Evolutionary conservation across 2,797 vertebrate genomes (phyloP), one percentile per base, ranked within the genome.

Genomic region (Huso huso): DNA sequence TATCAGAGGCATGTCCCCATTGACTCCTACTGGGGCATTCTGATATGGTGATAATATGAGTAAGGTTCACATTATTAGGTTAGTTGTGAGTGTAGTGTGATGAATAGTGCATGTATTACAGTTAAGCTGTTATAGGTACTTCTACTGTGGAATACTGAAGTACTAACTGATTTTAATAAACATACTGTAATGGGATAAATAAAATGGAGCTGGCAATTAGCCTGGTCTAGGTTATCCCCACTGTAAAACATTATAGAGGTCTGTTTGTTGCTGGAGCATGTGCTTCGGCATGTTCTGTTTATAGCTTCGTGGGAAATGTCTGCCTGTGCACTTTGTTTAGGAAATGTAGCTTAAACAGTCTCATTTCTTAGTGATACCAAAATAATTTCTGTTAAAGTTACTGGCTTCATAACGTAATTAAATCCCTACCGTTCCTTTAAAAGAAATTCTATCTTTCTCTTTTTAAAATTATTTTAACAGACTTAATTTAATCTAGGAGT

Each of bases 291-390:
- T n/a, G 1, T 55, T 51, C 64, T 65, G 50, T 65, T 65, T 65
- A 53, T 65, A 65, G 52, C 64, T 65, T 10, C 51, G 55, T 65
- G 64, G 11, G 64, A 65, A 55, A 65, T 48, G 7, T 10, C 23
- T 11, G 6, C 18, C 12, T 11, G 15, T 52, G 7, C 6, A 23
- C 51, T 12, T 53, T 18, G 10, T 7, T n/a, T 66, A 48, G 12
- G 12, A 52, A 52, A 18, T 18, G 18, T 18, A 57, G 12, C 48
- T 57, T 48, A 49, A 49, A 49, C 53, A 57, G 64, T 6, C 15
- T 53, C 51, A 55, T 57, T 57, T 65, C 11, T 37, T 37, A 10
- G 5, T 15, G 6, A 7, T n/a, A 10, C 8, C 37, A 37, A 37
- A 37, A 37, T 37, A 4, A 37, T 37, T 37, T 37, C 37, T 37